phyloP scores from a whole-genome alignment of 2,113 vertebrate species.

The Perccottus glenii region DNA sequence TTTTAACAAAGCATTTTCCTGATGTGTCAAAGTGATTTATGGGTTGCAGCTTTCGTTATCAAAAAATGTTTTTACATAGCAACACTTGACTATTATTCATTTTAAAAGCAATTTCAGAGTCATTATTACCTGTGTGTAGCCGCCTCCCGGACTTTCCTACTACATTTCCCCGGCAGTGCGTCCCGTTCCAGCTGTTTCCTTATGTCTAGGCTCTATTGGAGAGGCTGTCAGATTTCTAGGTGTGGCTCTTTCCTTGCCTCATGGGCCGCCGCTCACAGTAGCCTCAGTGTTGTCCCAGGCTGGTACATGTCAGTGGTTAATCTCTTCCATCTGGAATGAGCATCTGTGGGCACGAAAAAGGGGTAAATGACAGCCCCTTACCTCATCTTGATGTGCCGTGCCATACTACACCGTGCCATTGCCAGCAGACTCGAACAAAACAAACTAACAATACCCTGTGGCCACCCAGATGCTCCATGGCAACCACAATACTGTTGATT shows the following conservation, averaged over 20 bases:
- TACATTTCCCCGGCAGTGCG: slow-evolving; percentile 20
- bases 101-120: background rate
- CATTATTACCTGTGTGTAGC: background rate
- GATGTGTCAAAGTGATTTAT: no score
- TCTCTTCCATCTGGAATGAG: slow-evolving; percentile 64
- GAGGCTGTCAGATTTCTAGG: slow-evolving; percentile 70
- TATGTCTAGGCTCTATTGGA: slow-evolving; percentile 32
- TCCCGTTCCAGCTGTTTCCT: slow-evolving; percentile 57
- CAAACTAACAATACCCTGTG: slow-evolving; percentile 40
- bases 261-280: slow-evolving; percentile 47
- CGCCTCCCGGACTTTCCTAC: slow-evolving; percentile 1
- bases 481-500: slow-evolving; percentile 44
- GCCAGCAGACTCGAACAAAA: slow-evolving; percentile 36
- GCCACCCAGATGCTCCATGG: slow-evolving; percentile 63
- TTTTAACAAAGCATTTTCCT: no score
- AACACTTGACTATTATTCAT: background rate
- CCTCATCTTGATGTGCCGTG: slow-evolving; percentile 28
- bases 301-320: slow-evolving; percentile 66
- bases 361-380: slow-evolving; percentile 19
- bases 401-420: slow-evolving; percentile 21
- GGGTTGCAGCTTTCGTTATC: background rate
- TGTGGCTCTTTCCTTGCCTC: slow-evolving; percentile 68
- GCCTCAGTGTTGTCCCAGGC: slow-evolving; percentile 60
- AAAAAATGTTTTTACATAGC: background rate
- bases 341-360: slow-evolving; percentile 44